Conservation (phyloP, 2,797 vertebrate species). For the Mus caroli region DNA sequence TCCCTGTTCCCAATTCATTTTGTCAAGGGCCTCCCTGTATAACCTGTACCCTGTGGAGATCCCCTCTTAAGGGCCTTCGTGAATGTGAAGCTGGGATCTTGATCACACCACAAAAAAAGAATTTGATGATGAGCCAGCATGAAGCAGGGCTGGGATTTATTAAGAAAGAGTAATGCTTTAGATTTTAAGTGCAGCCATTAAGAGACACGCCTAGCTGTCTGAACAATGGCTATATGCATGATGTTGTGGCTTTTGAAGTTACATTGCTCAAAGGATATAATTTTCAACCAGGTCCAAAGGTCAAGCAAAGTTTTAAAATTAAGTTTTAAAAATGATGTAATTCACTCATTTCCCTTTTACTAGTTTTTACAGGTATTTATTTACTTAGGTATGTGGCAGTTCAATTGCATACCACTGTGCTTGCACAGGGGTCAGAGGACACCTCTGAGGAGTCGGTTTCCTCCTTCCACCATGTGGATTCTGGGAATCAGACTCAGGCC, state of each 20-base stretch:
- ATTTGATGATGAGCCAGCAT: neutral
- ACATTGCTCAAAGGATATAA: neutral
- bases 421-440: neutral
- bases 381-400: neutral
- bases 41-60: neutral
- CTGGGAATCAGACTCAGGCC: neutral
- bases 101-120: neutral
- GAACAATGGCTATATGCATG: neutral
- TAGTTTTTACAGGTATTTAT: neutral
- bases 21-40: neutral
- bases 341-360: neutral
- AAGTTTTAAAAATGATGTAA: neutral
- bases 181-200: neutral
- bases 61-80: neutral
- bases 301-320: neutral
- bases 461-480: neutral
- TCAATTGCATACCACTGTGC: neutral
- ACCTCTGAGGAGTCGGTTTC: neutral
- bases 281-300: neutral
- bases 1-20: neutral
- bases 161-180: neutral
- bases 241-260: constrained; percentile 20
- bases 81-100: neutral
- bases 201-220: neutral
- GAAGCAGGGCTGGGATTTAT: constrained; percentile 1